Base-by-base conservation (phyloP, 2,888 invertebrate genomes). In the Lepidocyrtinus sp. region DNA sequence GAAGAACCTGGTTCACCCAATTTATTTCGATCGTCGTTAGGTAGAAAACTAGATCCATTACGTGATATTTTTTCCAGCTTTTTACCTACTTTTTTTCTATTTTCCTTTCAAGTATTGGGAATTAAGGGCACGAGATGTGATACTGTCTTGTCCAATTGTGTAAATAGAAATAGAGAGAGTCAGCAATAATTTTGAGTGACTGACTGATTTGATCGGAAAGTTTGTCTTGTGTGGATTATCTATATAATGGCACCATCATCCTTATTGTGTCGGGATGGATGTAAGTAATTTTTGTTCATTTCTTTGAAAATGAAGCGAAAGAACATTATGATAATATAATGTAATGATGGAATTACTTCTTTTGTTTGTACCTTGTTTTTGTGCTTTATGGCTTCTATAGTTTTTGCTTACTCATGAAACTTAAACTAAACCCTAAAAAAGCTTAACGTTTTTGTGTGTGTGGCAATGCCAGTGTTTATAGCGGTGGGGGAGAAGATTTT, bases 361-460 rank as follows among this genome's bases (percentile, higher is more conserved):
- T 68, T 24, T 55, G 24, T 65, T 72, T 61, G 45, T 12, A 9
- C 17, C n/a, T 72, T 46, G 46, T 36, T 19, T 17, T 27, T 63
- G 61, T 55, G 64, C 63, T 50, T 26, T 75, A 75, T 69, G 75
- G 75, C 68, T 75, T 75, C 65, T 65, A 62, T 62, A 22, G 24
- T 71, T 77, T 71, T 77, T 77, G 77, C 77, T 65, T 77, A 72
- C 64, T 77, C 77, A 77, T 77, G 22, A n/a, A 36, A n/a, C 55
- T n/a, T 2, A 55, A 55, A 55, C 9, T 55, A 17, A 55, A 55
- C 7, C 55, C 36, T n/a, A 55, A 55, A n/a, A 55, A 55, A 15
- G 17, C 17, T 55, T 17, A 15, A 3, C 55, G 63, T 75, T 69
- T 71, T 55, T 69, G 50, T 22, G 36, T 71, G 77, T 61, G 62